These are phyloP conservation scores for Saimiri boliviensis DNA, from an alignment of 2,113 vertebrate genomes.

Conservation along the genomic window DNA sequence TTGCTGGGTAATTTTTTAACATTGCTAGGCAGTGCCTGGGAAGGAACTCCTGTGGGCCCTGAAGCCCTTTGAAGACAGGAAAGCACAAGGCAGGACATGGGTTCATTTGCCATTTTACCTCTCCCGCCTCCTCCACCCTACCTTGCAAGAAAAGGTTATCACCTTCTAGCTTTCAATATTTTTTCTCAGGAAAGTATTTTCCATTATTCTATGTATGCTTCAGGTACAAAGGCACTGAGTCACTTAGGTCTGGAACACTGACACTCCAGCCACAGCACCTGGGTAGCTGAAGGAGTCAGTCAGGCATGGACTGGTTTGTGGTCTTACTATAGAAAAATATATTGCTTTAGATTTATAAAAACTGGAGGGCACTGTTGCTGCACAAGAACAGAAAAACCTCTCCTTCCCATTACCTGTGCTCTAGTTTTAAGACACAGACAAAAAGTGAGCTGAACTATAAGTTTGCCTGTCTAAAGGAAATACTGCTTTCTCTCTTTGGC, in stretches of 20 bases:
- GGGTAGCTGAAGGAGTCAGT: neutral
- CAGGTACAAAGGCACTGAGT: neutral
- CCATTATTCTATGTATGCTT: conserved; percentile 59
- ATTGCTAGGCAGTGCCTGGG: neutral
- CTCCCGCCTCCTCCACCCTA: neutral
- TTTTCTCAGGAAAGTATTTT: conserved; percentile 53
- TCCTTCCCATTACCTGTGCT: neutral
- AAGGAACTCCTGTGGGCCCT: neutral
- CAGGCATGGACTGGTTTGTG: neutral
- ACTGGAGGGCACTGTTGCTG: neutral
- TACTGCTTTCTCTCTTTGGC: neutral
- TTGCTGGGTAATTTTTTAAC: neutral
- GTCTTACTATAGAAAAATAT: neutral
- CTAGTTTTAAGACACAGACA: neutral
- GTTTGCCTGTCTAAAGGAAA: neutral
- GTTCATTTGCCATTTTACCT: conserved; percentile 32
- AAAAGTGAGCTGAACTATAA: neutral
- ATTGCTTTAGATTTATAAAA: neutral
- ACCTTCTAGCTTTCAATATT: conserved; percentile 13
- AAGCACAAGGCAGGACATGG: conserved; percentile 23
- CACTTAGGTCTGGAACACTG: neutral
- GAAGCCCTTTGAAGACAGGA: conserved; percentile 52
- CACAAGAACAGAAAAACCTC: neutral
- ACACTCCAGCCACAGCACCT: neutral
- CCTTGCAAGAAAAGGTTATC: conserved; percentile 60